Base-by-base conservation (phyloP, 2,888 invertebrate genomes). In the Nineta flava region DNA sequence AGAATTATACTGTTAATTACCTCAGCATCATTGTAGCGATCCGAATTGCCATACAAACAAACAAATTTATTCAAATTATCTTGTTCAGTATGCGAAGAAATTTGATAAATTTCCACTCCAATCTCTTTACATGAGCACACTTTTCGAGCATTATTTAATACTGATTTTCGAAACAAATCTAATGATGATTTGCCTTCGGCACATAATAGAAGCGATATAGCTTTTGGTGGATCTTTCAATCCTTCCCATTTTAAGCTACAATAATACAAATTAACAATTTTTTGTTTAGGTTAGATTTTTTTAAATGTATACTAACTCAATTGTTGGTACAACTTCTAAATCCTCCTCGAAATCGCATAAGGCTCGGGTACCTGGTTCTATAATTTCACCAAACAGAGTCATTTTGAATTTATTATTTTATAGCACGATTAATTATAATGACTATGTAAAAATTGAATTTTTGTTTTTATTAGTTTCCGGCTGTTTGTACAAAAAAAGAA, bases 351-450 rank as follows among this genome's bases (percentile, higher is more conserved):
- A 49, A 40, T 49, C 51, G 41, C 52, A 55, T 15, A 55, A 26
- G 12, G 55, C 55, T n/a, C 55, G 42, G 31, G 53, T 55, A 3
- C 49, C 45, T 12, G 55, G 55, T 17, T 53, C 53, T 19, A 50
- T 52, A 35, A 55, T 53, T 52, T 53, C 53, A 26, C 55, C 55
- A 48, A 55, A 55, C 9, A 48, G 19, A 12, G 47, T 12, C 47
- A 47, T 47, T 47, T 43, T 17, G 2, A 17, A 43, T 1, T 43
- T 42, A 13, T 32, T 32, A 10, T 38, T 38, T 38, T 38, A 38
- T n/a, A 38, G 5, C n/a, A 38, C 15, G n/a, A n/a, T n/a, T n/a
- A 13, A 13, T n/a, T 38, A 38, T 15, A 7, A 38, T 38, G 38
- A 38, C 38, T 38, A 38, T 3, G 38, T 38, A 13, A 38, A 38